Evolutionary conservation across 2,888 invertebrate species (phyloP), one percentile per base, ranked within the genome.

Genomic region (Penaeus monodon): DNA sequence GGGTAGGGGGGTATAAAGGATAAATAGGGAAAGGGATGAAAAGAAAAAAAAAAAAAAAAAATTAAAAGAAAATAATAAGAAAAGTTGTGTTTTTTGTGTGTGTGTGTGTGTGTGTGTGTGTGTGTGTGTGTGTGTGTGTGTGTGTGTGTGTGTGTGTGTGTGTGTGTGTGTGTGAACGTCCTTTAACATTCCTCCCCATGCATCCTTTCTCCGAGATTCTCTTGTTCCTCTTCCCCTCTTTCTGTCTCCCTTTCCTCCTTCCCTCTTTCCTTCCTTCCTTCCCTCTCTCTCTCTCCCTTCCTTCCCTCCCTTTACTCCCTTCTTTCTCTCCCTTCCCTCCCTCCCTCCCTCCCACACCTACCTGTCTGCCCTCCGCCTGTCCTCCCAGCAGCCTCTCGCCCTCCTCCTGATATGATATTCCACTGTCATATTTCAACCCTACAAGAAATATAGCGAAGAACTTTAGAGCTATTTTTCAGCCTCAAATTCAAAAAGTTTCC

Each of bases 401-500:
- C 70, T 20, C 70, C 6, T 2, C 27, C 44, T 44, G 44, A 44
- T 44, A 44, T 44, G 10, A 44, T 44, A 44, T 44, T 44, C 44
- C 44, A 44, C 44, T 44, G 44, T 44, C 44, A 44, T 44, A 44
- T 44, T 44, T 44, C 44, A 44, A 44, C n/a, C 68, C 68, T n/a
- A 24, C 24, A 27, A 24, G 24, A n/a, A 73, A 73, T 33, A 73
- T 14, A 3, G 33, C 24, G n/a, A 73, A 27, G 57, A 78, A 78
- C 78, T 78, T 78, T 78, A 22, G 57, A 20, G 27, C 76, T 74
- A 74, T 83, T 83, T 82, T 83, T 74, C 83, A 83, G 73, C 83
- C 64, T 74, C 64, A 74, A 83, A 83, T 83, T 83, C 83, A 74
- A 49, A 64, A 74, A 76, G 63, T 73, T 82, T 83, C n/a, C 74